phyloP scores from a whole-genome alignment of 2,888 invertebrate species.

The Asteroscopus sphinx region DNA sequence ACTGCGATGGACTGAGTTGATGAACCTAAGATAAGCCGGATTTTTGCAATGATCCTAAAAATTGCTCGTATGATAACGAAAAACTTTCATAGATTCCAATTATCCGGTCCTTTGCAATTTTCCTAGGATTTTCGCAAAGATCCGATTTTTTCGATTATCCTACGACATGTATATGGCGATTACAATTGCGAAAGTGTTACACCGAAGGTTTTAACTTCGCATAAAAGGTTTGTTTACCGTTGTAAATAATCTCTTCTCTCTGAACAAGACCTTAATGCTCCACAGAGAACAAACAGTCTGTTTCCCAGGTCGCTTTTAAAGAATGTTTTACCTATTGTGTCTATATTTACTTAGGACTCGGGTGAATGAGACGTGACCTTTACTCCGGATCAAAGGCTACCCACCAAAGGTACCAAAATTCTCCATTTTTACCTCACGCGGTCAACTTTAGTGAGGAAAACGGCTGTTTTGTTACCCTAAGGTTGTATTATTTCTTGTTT shows the following conservation, averaged over 20 bases:
- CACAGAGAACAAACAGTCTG: constrained; percentile 17
- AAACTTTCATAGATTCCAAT: no score
- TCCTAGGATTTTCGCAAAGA: no score
- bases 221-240: background rate
- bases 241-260: background rate
- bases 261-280: constrained; percentile 3
- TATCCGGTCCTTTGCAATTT: no score
- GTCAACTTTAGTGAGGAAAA: constrained; percentile 25
- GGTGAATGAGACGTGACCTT: constrained; percentile 36
- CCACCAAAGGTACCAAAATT: constrained; percentile 10
- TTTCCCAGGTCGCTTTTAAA: constrained; percentile 35
- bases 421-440: constrained; percentile 25
- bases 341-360: constrained; percentile 52
- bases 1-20: no score
- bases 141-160: no score
- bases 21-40: no score
- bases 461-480: constrained; percentile 10
- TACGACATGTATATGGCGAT: no score
- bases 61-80: no score
- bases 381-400: constrained; percentile 22
- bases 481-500: constrained; percentile 8
- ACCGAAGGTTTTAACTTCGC: no score
- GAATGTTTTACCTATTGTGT: constrained; percentile 50
- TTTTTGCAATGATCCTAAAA: no score
- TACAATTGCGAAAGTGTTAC: no score